Percentiles rank a stretch among this genome's conserved stretches.
Evolutionary conservation across 2,113 vertebrate genomes (phyloP).

Genomic region (Gadus macrocephalus): DNA sequence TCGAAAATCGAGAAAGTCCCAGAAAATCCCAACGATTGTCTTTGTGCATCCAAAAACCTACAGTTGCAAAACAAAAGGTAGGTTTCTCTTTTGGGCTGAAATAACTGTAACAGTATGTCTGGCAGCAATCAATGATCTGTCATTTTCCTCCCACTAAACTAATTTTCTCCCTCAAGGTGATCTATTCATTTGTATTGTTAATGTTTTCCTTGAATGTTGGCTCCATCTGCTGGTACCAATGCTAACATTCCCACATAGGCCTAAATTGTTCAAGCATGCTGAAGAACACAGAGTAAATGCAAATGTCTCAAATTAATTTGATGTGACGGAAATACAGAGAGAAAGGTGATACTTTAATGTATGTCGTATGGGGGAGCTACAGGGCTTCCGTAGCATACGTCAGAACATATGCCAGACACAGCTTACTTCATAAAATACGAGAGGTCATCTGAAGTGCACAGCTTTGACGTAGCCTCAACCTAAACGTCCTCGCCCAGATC

Average conservation of each 20-base stretch:
- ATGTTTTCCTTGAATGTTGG: constrained; percentile 36
- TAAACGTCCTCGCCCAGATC: too few relatives aligned
- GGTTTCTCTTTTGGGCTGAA: too few relatives aligned
- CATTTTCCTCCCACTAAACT: too few relatives aligned
- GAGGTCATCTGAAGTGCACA: too few relatives aligned
- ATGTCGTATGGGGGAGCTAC: not conserved
- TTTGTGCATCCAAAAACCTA: too few relatives aligned
- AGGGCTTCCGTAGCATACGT: too few relatives aligned
- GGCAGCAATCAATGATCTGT: too few relatives aligned
- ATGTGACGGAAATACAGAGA: not conserved
- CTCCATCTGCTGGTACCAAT: constrained; percentile 53
- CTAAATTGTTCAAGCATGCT: not conserved
- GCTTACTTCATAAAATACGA: too few relatives aligned
- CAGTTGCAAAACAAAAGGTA: too few relatives aligned
- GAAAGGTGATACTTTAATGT: not conserved
- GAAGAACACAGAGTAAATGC: not conserved
- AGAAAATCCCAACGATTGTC: not conserved
- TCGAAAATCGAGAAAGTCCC: not conserved
- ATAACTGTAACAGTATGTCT: too few relatives aligned
- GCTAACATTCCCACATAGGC: not conserved
- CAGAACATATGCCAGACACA: too few relatives aligned
- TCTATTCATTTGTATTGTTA: not conserved
- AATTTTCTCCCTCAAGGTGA: not conserved
- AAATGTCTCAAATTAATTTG: constrained; percentile 10
- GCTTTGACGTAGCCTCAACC: too few relatives aligned